Percentiles rank a stretch among this genome's conserved stretches.
Evolutionary conservation across 2,113 vertebrate genomes (phyloP).

Genomic region (Hippotragus niger): DNA sequence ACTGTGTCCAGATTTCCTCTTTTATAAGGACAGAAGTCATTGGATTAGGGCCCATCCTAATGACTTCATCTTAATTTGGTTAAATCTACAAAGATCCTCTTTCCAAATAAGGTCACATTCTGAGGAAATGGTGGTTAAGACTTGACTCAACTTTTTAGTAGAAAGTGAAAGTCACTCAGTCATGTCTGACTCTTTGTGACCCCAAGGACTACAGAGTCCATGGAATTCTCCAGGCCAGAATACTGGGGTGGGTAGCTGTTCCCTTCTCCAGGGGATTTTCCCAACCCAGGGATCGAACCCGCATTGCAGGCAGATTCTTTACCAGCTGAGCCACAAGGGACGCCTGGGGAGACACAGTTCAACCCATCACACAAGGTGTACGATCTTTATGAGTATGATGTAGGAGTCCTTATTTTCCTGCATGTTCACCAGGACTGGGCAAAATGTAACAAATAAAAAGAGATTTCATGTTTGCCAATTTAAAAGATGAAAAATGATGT

Average conservation of each 20-base stretch:
- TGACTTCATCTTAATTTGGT: background rate
- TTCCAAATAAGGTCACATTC: background rate
- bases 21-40: background rate
- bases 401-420: background rate
- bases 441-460: background rate
- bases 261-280: background rate
- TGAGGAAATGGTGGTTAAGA: background rate
- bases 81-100: background rate
- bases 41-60: background rate
- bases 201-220: background rate
- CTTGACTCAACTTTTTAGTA: background rate
- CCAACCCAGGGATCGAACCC: background rate
- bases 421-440: background rate
- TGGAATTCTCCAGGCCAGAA: background rate
- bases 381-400: background rate
- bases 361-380: background rate
- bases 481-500: background rate
- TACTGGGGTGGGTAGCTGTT: background rate
- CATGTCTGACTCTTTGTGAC: background rate
- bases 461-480: background rate
- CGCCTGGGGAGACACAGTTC: background rate
- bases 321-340: background rate
- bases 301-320: background rate
- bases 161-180: rapidly evolving
- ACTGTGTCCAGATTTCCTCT: background rate